Percentiles rank a stretch among this genome's conserved stretches.
phyloP scores from a whole-genome alignment of 1,140 invertebrate genomes.

The Polypedilum pembai region DNA sequence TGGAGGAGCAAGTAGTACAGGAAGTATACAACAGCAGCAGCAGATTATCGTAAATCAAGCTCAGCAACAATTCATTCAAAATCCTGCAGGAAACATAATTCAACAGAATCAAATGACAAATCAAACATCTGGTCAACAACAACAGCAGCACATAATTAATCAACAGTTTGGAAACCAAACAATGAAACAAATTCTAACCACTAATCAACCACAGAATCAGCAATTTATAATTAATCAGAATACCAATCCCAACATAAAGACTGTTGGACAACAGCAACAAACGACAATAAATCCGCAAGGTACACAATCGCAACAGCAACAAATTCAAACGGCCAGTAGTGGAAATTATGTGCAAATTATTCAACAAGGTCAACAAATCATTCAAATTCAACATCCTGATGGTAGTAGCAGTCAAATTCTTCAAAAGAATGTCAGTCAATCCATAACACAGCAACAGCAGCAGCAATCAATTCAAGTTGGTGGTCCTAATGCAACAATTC shows the following conservation, averaged over 20 bases:
- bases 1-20: too few species aligned
- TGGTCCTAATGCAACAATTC: slow-evolving; percentile 38
- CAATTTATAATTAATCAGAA: background rate
- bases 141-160: slow-evolving; percentile 34
- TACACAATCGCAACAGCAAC: slow-evolving; percentile 34
- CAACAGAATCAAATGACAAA: slow-evolving; percentile 30
- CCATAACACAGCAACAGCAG: background rate
- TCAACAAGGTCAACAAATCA: background rate
- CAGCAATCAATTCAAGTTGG: background rate
- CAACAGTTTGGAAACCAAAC: slow-evolving; percentile 34
- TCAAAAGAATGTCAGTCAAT: background rate
- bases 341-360: slow-evolving; percentile 25
- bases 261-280: slow-evolving; percentile 39
- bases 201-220: background rate
- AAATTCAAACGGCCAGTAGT: slow-evolving; percentile 25
- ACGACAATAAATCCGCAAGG: slow-evolving; percentile 36
- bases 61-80: slow-evolving; percentile 31
- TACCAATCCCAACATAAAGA: background rate
- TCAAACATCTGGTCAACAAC: slow-evolving; percentile 31
- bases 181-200: background rate
- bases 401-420: background rate
- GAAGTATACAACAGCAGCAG: slow-evolving; percentile 31
- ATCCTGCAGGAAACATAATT: slow-evolving; percentile 32
- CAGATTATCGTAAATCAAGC: slow-evolving; percentile 24
- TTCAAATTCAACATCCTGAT: slow-evolving; percentile 24